Percentiles rank a stretch among this genome's conserved stretches.
Evolutionary conservation across 2,797 vertebrate species (phyloP).

Genomic region (Schizothorax lantsangensis): DNA sequence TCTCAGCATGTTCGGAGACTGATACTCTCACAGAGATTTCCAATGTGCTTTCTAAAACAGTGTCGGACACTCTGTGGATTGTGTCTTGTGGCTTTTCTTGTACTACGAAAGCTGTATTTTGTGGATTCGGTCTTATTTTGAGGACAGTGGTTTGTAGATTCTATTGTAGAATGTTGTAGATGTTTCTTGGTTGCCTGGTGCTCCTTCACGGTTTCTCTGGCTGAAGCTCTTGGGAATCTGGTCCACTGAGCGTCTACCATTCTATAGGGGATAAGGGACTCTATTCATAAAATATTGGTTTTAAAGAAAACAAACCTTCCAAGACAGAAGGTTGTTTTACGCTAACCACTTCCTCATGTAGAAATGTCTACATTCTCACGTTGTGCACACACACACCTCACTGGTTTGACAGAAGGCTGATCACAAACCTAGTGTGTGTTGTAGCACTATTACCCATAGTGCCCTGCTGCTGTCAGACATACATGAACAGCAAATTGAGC

Average conservation of each 20-base stretch:
- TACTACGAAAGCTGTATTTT: conserved; percentile 1
- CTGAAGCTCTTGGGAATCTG: conserved; percentile 9
- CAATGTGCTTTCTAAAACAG: conserved; percentile 16
- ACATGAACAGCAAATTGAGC: not conserved
- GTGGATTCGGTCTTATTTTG: conserved; percentile 13
- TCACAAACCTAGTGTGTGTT: conserved; percentile 14
- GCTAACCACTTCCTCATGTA: conserved; percentile 56
- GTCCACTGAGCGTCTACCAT: conserved; percentile 23
- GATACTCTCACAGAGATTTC: conserved; percentile 26
- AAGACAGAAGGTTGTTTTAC: conserved; percentile 58
- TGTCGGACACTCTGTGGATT: conserved; percentile 24
- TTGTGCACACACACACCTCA: conserved; percentile 6
- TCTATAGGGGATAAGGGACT: conserved; percentile 53
- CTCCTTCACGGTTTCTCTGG: conserved; percentile 10
- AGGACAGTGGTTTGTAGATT: conserved; percentile 7
- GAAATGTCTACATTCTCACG: conserved; percentile 21
- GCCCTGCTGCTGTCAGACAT: not conserved
- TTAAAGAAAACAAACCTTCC: conserved; percentile 51
- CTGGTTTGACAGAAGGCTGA: conserved; percentile 40
- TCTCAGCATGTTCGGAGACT: conserved; percentile 5
- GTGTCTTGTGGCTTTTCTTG: conserved; percentile 37
- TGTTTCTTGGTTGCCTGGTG: conserved; percentile 24
- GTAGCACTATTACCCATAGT: not conserved
- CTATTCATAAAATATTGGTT: conserved; percentile 55
- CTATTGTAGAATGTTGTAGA: conserved; percentile 17